Evolutionary conservation across 23 tunicate species (phyloP).

Genomic region (Styela plicata): DNA sequence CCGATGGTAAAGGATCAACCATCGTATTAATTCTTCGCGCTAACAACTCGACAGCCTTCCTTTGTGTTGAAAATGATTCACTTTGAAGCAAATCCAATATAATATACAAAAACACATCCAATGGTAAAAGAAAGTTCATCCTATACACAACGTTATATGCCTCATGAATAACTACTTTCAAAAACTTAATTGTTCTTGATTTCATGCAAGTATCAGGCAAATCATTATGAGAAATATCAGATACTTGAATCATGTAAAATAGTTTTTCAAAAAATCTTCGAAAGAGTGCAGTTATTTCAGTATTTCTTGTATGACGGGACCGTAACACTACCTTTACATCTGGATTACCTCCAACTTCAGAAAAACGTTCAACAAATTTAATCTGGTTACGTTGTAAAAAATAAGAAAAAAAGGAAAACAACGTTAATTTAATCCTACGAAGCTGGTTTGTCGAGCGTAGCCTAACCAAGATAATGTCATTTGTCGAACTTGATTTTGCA

Average conservation of each 20-base stretch:
- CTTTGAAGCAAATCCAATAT: background rate
- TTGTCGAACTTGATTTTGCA: background rate
- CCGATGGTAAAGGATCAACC: background rate
- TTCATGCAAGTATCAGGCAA: background rate
- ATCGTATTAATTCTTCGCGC: background rate
- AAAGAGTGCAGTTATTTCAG: background rate
- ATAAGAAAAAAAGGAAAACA: background rate
- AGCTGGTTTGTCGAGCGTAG: conserved; percentile 39
- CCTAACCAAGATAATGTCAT: background rate
- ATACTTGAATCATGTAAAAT: conserved; percentile 11
- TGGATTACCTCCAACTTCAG: background rate
- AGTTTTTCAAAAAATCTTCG: conserved; percentile 25
- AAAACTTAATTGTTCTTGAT: background rate
- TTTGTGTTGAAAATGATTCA: background rate
- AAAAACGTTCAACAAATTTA: background rate
- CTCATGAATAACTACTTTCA: conserved; percentile 8
- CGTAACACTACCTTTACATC: background rate
- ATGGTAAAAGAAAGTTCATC: background rate
- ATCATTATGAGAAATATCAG: background rate
- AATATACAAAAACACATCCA: background rate
- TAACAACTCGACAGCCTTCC: background rate
- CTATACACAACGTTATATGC: conserved; percentile 34
- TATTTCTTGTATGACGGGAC: background rate
- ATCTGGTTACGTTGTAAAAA: background rate
- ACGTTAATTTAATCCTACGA: conserved; percentile 37